A percentile compares a stretch with the other conserved stretches of the same genome.
Conservation (phyloP, 2,888 invertebrate species). For the Hypercompe scribonia region DNA sequence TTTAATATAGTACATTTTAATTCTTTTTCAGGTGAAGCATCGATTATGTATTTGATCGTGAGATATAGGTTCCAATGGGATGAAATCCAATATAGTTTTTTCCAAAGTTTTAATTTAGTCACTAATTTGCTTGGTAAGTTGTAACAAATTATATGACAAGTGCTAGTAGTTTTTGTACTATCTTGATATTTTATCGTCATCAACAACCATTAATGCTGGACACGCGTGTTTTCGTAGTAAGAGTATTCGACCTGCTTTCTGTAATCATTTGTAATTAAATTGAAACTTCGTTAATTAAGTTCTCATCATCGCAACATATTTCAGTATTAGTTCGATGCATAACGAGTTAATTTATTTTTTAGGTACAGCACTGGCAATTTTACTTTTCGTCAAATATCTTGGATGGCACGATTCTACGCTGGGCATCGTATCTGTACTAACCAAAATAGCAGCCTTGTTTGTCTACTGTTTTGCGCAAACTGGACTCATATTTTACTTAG, state of each 20-base stretch:
- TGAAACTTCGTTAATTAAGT: too few species aligned
- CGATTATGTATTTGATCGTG: conserved; percentile 75
- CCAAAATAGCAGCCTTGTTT: conserved; percentile 87
- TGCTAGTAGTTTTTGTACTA: too few species aligned
- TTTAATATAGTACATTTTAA: not conserved
- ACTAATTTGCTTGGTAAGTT: conserved; percentile 73
- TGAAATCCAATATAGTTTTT: conserved; percentile 77
- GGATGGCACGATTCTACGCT: conserved; percentile 68
- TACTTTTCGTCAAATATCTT: conserved; percentile 76
- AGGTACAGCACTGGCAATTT: conserved; percentile 74
- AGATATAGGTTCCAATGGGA: conserved; percentile 81
- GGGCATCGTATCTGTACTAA: conserved; percentile 40
- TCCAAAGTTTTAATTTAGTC: conserved; percentile 77
- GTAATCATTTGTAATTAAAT: too few species aligned
- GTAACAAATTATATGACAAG: too few species aligned
- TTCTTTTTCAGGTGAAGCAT: conserved; percentile 73
- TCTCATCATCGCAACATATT: too few species aligned
- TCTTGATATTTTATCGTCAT: too few species aligned
- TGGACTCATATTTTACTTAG: conserved; percentile 91
- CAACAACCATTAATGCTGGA: not conserved
- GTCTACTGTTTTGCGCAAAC: conserved; percentile 93
- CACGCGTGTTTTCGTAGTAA: too few species aligned
- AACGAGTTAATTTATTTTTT: conserved; percentile 50
- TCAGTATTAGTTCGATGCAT: too few species aligned
- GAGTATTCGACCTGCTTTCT: too few species aligned